These are phyloP conservation scores for Sinocyclocheilus anshuiensis DNA, from an alignment of 2,113 vertebrate species.

Conservation along the genomic window DNA sequence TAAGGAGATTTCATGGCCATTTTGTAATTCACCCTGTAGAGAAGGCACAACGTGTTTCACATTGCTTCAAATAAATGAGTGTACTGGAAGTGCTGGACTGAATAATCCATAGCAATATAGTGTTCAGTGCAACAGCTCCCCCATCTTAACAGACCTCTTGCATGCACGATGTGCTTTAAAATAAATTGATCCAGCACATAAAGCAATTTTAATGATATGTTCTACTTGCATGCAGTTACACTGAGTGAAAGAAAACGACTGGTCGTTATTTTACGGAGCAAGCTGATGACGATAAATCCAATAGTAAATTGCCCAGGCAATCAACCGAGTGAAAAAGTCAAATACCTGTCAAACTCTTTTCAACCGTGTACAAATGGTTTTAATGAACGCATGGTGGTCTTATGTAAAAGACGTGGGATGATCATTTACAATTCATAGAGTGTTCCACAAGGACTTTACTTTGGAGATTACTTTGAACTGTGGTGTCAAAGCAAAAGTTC, in stretches of 20 bases:
- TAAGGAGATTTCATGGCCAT: slow-evolving; percentile 19
- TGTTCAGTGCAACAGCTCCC: slow-evolving; percentile 45
- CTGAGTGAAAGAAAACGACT: not conserved
- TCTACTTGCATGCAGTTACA: slow-evolving; percentile 8
- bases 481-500: not conserved
- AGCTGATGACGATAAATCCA: not conserved
- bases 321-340: not conserved
- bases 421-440: not conserved
- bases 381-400: not conserved
- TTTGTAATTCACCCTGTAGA: slow-evolving; percentile 21
- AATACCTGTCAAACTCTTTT: not conserved
- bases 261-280: not conserved
- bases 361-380: not conserved
- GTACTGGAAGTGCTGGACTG: slow-evolving; percentile 1
- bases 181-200: slow-evolving; percentile 35
- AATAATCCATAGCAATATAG: slow-evolving; percentile 34
- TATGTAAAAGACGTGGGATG: not conserved
- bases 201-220: slow-evolving; percentile 27
- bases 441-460: not conserved
- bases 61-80: slow-evolving; percentile 5
- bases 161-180: slow-evolving; percentile 9
- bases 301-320: not conserved
- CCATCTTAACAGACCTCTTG: slow-evolving; percentile 40
- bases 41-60: slow-evolving; percentile 14
- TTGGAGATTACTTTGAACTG: not conserved